phyloP scores from a whole-genome alignment of 2,888 invertebrate genomes.

The Drosophila maculinotata region DNA sequence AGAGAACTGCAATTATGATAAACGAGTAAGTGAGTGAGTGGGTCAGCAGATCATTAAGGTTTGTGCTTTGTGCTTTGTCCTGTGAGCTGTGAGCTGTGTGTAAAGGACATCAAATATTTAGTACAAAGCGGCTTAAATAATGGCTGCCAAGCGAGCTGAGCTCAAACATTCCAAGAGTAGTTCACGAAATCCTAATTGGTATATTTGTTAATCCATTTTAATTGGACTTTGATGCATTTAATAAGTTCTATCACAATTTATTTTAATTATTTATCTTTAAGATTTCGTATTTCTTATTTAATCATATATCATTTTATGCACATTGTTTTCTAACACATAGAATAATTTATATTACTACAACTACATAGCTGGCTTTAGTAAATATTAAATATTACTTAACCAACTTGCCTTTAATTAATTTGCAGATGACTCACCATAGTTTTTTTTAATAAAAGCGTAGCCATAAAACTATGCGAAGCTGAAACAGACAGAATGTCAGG shows the following conservation, averaged over 20 bases:
- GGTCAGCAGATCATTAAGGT: constrained; percentile 48
- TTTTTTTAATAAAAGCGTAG: background rate
- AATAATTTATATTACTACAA: no score
- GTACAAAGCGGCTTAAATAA: constrained; percentile 41
- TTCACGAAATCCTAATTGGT: no score
- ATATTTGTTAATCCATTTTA: background rate
- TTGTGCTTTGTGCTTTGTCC: no score
- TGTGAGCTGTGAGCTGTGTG: no score
- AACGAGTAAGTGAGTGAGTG: constrained; percentile 24
- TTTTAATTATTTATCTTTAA: background rate
- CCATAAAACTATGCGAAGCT: constrained; percentile 36
- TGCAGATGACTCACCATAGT: constrained; percentile 4
- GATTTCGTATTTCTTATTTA: background rate
- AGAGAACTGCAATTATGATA: constrained; percentile 53
- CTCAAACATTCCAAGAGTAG: background rate
- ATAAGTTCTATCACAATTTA: no score
- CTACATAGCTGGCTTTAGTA: no score
- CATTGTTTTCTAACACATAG: no score
- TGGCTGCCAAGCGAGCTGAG: constrained; percentile 4
- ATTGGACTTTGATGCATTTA: no score
- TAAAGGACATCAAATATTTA: constrained; percentile 25
- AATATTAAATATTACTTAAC: constrained; percentile 6
- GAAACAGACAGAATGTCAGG: constrained; percentile 4
- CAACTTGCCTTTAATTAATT: constrained; percentile 1
- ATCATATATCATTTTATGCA: no score